A percentile compares a stretch with the other conserved stretches of the same genome.
Evolutionary conservation across 2,113 vertebrate species (phyloP).

Genomic region (Saiga tatarica): DNA sequence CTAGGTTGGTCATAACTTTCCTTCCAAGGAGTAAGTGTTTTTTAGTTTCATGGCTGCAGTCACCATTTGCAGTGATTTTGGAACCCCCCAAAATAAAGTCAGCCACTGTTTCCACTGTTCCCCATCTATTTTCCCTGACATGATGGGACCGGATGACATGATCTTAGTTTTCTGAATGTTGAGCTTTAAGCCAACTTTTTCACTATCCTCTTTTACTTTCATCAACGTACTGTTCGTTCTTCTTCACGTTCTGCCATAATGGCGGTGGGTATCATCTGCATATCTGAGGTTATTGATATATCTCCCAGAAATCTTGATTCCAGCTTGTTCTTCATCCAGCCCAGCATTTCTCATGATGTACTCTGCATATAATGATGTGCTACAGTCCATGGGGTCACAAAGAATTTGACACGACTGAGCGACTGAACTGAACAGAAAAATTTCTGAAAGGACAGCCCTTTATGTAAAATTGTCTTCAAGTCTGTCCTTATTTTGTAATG

Average conservation of each 20-base stretch:
- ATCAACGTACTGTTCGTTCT: not conserved
- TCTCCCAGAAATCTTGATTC: not conserved
- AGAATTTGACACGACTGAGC: fast-evolving
- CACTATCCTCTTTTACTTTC: not conserved
- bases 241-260: not conserved
- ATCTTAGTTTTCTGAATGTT: not conserved
- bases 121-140: not conserved
- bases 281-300: not conserved
- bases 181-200: not conserved
- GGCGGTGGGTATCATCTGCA: not conserved
- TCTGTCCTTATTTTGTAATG: not conserved
- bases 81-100: not conserved
- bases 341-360: not conserved
- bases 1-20: no score
- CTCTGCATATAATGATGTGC: not conserved
- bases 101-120: not conserved
- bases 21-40: not conserved
- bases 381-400: not conserved
- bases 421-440: not conserved
- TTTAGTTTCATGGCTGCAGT: not conserved
- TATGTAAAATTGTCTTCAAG: not conserved
- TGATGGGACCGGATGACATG: not conserved
- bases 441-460: not conserved
- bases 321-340: not conserved
- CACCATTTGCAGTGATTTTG: not conserved